phyloP scores from a whole-genome alignment of 2,113 vertebrate species.

The Marmota monax region DNA sequence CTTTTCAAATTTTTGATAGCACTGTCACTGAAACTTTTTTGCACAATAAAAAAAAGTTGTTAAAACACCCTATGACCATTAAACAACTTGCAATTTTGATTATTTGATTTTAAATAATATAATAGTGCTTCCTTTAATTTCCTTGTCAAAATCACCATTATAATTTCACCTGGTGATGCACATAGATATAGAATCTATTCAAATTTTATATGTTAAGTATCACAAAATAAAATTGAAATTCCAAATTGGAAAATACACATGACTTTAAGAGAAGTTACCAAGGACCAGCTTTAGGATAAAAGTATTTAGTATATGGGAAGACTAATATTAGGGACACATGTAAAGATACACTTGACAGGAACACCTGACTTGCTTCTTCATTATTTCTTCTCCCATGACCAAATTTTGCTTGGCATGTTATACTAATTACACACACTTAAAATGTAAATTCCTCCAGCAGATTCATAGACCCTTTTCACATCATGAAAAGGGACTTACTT shows the following conservation, averaged over 20 bases:
- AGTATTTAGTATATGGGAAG: background rate
- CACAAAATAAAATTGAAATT: constrained; percentile 34
- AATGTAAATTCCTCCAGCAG: background rate
- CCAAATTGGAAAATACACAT: background rate
- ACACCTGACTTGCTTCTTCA: background rate
- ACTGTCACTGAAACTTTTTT: background rate
- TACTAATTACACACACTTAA: background rate
- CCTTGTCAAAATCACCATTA: background rate
- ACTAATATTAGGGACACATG: background rate
- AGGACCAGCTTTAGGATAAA: background rate
- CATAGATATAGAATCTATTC: background rate
- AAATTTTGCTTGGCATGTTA: background rate
- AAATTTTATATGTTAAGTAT: constrained; percentile 13
- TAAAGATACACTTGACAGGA: background rate
- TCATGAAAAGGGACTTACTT: background rate
- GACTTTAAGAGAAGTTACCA: background rate
- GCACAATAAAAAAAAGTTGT: background rate
- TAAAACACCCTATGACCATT: background rate
- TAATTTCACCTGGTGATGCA: background rate
- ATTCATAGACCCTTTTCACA: background rate
- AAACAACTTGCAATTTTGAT: background rate
- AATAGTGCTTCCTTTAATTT: constrained; percentile 11
- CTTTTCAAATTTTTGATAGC: constrained; percentile 24
- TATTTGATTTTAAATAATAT: constrained; percentile 27
- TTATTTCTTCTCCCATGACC: background rate